Evolutionary conservation across 1,140 invertebrate genomes (phyloP), one percentile per base, ranked within the genome.

Genomic region (Zaprionus vittiger): DNA sequence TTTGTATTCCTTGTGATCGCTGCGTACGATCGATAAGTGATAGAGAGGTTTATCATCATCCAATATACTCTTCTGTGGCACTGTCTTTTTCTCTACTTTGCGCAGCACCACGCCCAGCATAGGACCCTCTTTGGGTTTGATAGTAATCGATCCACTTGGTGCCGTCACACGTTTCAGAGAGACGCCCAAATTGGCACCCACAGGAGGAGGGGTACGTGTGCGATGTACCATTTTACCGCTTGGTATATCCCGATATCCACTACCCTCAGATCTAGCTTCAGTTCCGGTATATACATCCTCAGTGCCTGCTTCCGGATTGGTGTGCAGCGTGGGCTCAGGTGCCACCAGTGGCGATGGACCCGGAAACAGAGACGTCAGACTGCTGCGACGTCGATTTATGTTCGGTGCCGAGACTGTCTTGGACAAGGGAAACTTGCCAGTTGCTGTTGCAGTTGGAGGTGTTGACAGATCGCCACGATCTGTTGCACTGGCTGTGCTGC

Each of bases 21-120:
- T 84, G 56, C 91, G 91, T 17, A 92, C 90, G 49, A 92, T 92
- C 0, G 91, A 92, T 9, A 92, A 74, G 62, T 92, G 90, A 59
- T 92, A 92, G 2, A 92, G 62, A 0, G 91, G 91, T 7, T 92
- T 91, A 49, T 92, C 91, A 49, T 92, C 91, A 22, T 92, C 91
- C n/a, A 92, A 70, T 17, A 92, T 84, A 56, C 91, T 92, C 64
- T 92, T 92, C n/a, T 91, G 84, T 1, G 85, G 91, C 44, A 59
- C 80, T 0, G 47, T 47, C 56, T 92, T 92, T 62, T 83, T 90
- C 17, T 92, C 92, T 15, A 93, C 92, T 22, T 84, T 91, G 22
- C 92, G 91, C 14, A 93, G 66, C 0, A 93, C 92, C 4, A 93
- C 92, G 14, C 90, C 91, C 49, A 93, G 65, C 92, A 92, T 92